Conservation (phyloP, 2,888 invertebrate genomes). For the Lysandra bellargus region DNA sequence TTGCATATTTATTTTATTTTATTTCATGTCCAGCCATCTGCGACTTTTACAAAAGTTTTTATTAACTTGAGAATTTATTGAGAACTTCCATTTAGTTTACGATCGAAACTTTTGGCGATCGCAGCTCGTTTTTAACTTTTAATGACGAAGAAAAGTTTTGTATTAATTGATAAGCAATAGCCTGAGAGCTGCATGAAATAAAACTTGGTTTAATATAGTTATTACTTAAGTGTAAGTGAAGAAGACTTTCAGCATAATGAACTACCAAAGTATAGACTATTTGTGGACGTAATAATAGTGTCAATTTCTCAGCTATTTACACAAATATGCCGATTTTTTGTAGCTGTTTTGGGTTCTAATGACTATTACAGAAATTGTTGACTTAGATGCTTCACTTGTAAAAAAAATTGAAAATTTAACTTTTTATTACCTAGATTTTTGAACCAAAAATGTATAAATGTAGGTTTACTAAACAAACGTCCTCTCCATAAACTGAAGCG, state of each 20-base stretch:
- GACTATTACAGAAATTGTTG: too few relatives aligned
- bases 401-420: too few relatives aligned
- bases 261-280: background rate
- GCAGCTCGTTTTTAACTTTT: constrained; percentile 21
- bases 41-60: constrained; percentile 14
- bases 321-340: background rate
- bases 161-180: constrained; percentile 9
- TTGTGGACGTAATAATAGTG: background rate
- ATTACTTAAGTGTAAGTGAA: background rate
- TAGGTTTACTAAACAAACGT: background rate
- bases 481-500: constrained; percentile 57
- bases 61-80: constrained; percentile 2
- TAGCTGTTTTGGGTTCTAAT: background rate
- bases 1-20: constrained; percentile 12
- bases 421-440: background rate
- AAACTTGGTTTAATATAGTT: background rate
- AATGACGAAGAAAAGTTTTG: background rate
- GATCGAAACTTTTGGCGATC: constrained; percentile 19
- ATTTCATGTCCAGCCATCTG: background rate
- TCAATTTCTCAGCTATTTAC: background rate
- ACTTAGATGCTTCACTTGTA: too few relatives aligned
- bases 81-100: constrained; percentile 19
- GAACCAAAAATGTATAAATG: background rate
- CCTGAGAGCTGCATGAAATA: background rate
- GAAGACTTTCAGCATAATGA: too few relatives aligned